phyloP scores from a whole-genome alignment of 2,888 invertebrate genomes.

The Dolichopus griseipennis region DNA sequence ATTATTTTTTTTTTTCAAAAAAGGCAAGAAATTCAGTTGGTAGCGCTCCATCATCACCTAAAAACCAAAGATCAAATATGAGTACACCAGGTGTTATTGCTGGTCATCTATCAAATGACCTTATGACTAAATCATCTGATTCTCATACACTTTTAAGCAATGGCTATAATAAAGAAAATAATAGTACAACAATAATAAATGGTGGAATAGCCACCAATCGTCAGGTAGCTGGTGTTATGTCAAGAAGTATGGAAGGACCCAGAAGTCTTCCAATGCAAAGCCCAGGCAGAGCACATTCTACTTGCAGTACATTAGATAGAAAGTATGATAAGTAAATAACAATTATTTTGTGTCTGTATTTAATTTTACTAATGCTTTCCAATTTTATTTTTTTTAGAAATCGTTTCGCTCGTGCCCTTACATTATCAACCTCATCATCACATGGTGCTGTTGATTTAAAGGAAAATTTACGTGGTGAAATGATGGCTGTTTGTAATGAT shows the following conservation, averaged over 20 bases:
- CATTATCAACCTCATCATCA: slow-evolving; percentile 47
- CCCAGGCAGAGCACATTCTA: slow-evolving; percentile 41
- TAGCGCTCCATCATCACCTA: slow-evolving; percentile 52
- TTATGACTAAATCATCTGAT: slow-evolving; percentile 12
- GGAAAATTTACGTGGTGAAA: slow-evolving; percentile 62
- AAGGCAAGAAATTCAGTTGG: slow-evolving; percentile 48
- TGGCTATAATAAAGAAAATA: slow-evolving; percentile 26
- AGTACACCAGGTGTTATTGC: slow-evolving; percentile 43
- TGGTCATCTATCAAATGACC: slow-evolving; percentile 36
- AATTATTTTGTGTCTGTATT: neutral
- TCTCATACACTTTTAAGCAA: slow-evolving; percentile 19
- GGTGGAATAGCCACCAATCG: slow-evolving; percentile 29
- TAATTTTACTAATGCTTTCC: slow-evolving; percentile 5
- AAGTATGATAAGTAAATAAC: slow-evolving; percentile 38
- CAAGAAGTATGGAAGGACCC: slow-evolving; percentile 54
- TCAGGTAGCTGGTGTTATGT: slow-evolving; percentile 43
- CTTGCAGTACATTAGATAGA: slow-evolving; percentile 47
- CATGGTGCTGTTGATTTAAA: slow-evolving; percentile 44
- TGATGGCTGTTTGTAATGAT: slow-evolving; percentile 88
- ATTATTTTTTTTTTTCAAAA: neutral
- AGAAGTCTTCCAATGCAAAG: slow-evolving; percentile 47
- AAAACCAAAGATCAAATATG: slow-evolving; percentile 43
- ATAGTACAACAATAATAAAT: slow-evolving; percentile 25
- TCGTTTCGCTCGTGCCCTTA: slow-evolving; percentile 54
- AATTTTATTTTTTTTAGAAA: slow-evolving; percentile 42